A percentile compares a stretch with the other conserved stretches of the same genome.
These are phyloP conservation scores for Diplosoma virens DNA, from an alignment of 23 tunicate species.

Conservation along the genomic window DNA sequence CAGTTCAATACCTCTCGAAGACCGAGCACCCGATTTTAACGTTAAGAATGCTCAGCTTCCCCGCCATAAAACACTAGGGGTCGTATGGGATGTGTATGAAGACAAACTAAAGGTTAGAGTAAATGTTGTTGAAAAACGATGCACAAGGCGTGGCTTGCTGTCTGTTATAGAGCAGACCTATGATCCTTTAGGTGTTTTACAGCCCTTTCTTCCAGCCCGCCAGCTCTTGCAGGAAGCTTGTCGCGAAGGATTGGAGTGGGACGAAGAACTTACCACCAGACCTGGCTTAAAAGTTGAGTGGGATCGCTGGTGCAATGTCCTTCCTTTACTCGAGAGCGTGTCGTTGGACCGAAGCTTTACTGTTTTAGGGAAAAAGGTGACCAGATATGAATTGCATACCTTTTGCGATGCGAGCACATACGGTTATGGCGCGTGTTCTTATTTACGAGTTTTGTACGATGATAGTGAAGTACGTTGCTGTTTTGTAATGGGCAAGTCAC, in stretches of 20 bases:
- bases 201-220: background rate
- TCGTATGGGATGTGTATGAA: background rate
- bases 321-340: background rate
- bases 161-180: constrained; percentile 8
- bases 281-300: constrained; percentile 1
- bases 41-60: background rate
- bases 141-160: constrained; percentile 1
- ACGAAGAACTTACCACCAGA: background rate
- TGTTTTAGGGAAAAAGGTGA: background rate
- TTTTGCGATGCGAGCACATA: constrained; percentile 1
- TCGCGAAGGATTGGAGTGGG: background rate
- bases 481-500: constrained; percentile 1
- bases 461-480: background rate
- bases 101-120: background rate
- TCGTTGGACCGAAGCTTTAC: background rate
- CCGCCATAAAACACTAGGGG: background rate
- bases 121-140: background rate
- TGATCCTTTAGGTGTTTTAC: background rate
- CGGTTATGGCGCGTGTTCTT: constrained; percentile 7
- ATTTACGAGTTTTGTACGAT: background rate
- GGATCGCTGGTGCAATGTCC: background rate
- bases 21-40: background rate
- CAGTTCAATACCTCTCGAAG: background rate
- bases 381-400: constrained; percentile 1
- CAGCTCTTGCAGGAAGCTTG: constrained; percentile 9